These are phyloP conservation scores for Ophthalmolycus amberensis DNA, from an alignment of 2,113 vertebrate species.

Conservation along the genomic window DNA sequence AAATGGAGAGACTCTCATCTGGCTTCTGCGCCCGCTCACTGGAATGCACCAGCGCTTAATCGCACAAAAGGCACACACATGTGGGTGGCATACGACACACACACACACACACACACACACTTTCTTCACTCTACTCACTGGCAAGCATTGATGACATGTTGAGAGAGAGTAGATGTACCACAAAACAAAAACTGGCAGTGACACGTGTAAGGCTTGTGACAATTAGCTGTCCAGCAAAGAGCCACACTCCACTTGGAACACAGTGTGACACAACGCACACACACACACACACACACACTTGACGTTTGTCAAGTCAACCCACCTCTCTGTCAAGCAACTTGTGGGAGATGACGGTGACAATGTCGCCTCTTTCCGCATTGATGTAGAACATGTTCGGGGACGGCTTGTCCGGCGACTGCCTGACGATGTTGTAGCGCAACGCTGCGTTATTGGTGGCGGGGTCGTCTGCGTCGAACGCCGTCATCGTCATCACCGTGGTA, in stretches of 20 bases:
- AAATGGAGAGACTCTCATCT: constrained; percentile 60
- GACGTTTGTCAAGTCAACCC: constrained; percentile 33
- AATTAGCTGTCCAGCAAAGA: background rate
- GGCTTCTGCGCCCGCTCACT: constrained; percentile 53
- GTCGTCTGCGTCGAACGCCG: constrained; percentile 93
- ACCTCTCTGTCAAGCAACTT: constrained; percentile 94
- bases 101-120: constrained; percentile 15
- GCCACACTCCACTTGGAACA: constrained; percentile 7
- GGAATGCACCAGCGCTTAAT: constrained; percentile 33
- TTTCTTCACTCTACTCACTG: background rate
- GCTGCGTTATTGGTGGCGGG: constrained; percentile 92
- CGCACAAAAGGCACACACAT: constrained; percentile 26
- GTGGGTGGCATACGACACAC: background rate
- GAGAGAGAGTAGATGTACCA: background rate
- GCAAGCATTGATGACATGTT: background rate
- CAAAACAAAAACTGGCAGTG: background rate
- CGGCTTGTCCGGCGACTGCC: constrained; percentile 93
- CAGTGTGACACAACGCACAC: background rate
- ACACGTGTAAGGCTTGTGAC: constrained; percentile 1
- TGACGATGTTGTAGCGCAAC: constrained; percentile 93
- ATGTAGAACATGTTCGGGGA: constrained; percentile 99
- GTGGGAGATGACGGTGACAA: constrained; percentile 94
- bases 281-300: constrained; percentile 21
- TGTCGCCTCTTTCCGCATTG: constrained; percentile 94
- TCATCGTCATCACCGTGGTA: constrained; percentile 96